Conservation (phyloP, 2,113 vertebrate species). For the Sturnus vulgaris region DNA sequence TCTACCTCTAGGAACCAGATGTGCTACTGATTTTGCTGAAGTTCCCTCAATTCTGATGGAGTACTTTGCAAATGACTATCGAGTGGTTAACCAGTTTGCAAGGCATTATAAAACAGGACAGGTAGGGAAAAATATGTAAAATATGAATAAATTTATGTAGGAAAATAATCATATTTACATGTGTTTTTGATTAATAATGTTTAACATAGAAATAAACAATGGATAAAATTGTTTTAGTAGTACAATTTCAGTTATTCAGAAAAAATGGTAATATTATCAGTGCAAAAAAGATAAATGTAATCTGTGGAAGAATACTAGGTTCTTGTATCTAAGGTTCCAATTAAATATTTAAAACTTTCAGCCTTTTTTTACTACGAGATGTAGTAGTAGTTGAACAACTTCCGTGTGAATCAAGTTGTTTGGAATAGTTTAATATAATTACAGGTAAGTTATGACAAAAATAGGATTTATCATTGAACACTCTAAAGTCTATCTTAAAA, state of each 20-base stretch:
- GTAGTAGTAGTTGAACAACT: not conserved
- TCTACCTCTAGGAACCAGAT: slow-evolving; percentile 86
- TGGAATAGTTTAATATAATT: not conserved
- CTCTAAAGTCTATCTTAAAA: not conserved
- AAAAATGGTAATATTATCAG: not conserved
- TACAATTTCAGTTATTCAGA: not conserved
- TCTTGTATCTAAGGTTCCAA: not conserved
- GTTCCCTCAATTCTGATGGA: slow-evolving; percentile 98
- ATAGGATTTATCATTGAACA: not conserved
- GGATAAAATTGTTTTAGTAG: not conserved
- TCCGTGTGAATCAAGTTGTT: not conserved
- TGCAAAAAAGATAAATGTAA: not conserved
- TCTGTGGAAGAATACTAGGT: not conserved
- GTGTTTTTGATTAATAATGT: not conserved
- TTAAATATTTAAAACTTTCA: not conserved
- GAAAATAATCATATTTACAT: not conserved
- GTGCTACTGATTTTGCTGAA: slow-evolving; percentile 96
- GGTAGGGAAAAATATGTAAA: slow-evolving; percentile 70
- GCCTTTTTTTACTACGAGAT: not conserved
- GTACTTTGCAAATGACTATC: slow-evolving; percentile 94
- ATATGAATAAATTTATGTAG: not conserved
- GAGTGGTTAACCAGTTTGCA: slow-evolving; percentile 93
- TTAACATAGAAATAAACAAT: not conserved
- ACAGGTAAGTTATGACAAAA: not conserved
- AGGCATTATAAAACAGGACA: slow-evolving; percentile 94